A percentile compares a stretch with the other conserved stretches of the same genome.
Conservation (phyloP, 1,140 invertebrate genomes). For the Cotesia chilonis region DNA sequence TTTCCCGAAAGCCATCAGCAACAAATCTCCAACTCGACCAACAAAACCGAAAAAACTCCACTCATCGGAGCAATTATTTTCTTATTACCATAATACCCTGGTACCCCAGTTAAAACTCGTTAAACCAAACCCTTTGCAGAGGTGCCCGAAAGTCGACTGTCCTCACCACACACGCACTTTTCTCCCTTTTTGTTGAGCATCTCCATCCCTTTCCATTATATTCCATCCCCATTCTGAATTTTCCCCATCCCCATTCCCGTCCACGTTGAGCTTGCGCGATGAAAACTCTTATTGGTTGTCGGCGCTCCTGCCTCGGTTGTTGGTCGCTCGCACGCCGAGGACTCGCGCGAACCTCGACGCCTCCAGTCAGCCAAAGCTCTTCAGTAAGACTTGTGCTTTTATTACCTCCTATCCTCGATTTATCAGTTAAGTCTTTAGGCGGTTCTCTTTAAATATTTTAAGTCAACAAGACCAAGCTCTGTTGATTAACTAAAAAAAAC, state of each 20-base stretch:
- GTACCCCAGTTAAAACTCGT: not conserved
- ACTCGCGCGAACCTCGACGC: constrained; percentile 45
- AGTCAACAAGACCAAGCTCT: no score
- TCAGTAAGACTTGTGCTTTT: constrained; percentile 12
- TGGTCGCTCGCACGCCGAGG: constrained; percentile 51
- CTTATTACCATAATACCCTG: not conserved
- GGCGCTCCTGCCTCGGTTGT: constrained; percentile 56
- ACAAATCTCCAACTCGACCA: no score
- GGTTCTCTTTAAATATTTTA: not conserved
- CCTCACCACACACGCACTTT: constrained; percentile 24
- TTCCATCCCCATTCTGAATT: constrained; percentile 11
- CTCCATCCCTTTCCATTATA: not conserved
- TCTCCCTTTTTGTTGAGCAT: not conserved
- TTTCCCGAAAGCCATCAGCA: no score
- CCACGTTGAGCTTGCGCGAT: constrained; percentile 56
- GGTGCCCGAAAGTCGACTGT: constrained; percentile 58
- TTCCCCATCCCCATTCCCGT: constrained; percentile 5
- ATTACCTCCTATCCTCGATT: constrained; percentile 33
- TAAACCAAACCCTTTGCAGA: not conserved
- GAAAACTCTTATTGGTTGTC: constrained; percentile 45
- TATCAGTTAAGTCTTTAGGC: constrained; percentile 5
- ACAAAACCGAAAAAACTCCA: no score
- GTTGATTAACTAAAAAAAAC: no score
- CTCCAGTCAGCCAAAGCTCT: constrained; percentile 53
- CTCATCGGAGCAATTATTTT: not conserved